Evolutionary conservation across 1,140 invertebrate genomes (phyloP).

Genomic region (Sipha flava): DNA sequence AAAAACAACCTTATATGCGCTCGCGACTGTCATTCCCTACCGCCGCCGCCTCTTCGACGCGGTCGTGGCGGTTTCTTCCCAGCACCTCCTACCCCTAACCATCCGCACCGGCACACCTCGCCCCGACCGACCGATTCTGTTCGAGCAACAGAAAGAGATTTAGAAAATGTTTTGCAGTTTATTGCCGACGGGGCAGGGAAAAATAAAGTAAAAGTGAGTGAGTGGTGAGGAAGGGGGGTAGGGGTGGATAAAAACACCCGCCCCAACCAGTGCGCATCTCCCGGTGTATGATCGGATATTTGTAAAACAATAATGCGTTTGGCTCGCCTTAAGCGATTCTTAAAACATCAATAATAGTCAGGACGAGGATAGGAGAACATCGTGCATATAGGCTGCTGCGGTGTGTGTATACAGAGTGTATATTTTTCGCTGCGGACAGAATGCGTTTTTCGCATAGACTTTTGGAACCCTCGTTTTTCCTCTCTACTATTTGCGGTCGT

Average conservation of each 20-base stretch:
- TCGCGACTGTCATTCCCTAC: neutral
- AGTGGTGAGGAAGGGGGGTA: neutral
- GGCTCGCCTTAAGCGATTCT: constrained; percentile 10
- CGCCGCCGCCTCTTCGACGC: neutral
- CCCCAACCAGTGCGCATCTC: neutral
- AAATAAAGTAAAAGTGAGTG: neutral
- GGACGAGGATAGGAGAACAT: neutral
- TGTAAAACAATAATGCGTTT: constrained; percentile 26
- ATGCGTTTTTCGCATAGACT: neutral
- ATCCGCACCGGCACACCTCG: neutral
- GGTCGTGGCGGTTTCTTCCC: neutral
- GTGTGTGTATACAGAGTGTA: neutral
- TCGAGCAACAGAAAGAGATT: neutral
- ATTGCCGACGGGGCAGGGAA: neutral
- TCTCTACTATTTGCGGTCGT: neutral
- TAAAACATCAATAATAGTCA: constrained; percentile 17
- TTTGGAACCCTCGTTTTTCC: neutral
- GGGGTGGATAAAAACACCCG: neutral
- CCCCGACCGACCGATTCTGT: too few species aligned
- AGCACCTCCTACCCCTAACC: neutral
- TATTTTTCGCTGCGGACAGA: neutral
- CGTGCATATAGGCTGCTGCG: too few species aligned
- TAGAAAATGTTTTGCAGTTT: constrained; percentile 17
- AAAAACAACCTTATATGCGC: constrained; percentile 16
- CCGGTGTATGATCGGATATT: constrained; percentile 15